Evolutionary conservation across 35 echinoderm and acorn worm species (phyloP), one percentile per base, ranked within the genome.

Genomic region (Chiridota heheva): DNA sequence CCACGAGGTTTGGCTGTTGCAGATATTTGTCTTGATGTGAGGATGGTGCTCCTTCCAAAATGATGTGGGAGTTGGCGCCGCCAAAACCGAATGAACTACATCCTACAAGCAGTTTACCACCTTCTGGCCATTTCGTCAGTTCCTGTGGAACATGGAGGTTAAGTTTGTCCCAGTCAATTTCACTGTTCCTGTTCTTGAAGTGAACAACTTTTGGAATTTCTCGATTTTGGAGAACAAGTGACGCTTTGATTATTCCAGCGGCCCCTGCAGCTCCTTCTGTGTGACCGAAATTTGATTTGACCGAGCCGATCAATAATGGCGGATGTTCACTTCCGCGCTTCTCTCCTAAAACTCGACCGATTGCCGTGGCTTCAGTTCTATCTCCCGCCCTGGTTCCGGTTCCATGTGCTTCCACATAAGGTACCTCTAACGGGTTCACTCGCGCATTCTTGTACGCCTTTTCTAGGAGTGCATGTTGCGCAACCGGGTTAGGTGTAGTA

Each of bases 31-130:
- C n/a, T n/a, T n/a, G n/a, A n/a, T n/a, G n/a, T n/a, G n/a, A n/a
- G n/a, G n/a, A n/a, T n/a, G 48, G 82, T 44, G 81, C 22, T 2
- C 42, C 73, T 66, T 77, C 71, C 15, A 87, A 33, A 5, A 87
- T 60, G 32, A 77, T 4, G 53, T 77, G 73, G 5, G 89, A 82
- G 69, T 91, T 91, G 5, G 89, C 73, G 20, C 89, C 89, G 24
- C 88, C 88, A 56, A 91, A 91, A 1, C 88, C 88, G 57, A 91
- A 91, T 7, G 81, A 76, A 47, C 82, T 91, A 34, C 88, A 91
- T 32, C 88, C 63, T 30, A 82, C 81, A 7, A 85, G 33, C 7
- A 42, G 17, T 30, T 59, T 71, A 20, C 73, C 12, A 30, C 42
- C 55, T 5, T 51, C 25, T 30, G 89, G 89, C 82, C 89, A 91